Evolutionary conservation across 2,113 vertebrate genomes (phyloP), one percentile per base, ranked within the genome.

Genomic region (Antigone vipio): DNA sequence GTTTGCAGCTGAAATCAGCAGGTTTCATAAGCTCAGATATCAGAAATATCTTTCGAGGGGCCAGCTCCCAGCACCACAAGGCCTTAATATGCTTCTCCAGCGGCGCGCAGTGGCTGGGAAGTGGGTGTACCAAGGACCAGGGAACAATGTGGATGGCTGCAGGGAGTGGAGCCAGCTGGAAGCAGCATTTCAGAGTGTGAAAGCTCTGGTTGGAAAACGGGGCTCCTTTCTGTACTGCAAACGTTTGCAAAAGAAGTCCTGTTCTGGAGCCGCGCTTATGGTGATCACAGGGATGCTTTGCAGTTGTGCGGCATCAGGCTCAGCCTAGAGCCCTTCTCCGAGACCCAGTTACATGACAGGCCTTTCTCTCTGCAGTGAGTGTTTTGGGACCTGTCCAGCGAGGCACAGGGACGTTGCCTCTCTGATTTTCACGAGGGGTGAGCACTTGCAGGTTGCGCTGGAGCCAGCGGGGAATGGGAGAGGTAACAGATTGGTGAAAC

Each of bases 1-100:
- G 73, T 71, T 66, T 71, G 81, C 73, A 63, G 60, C 55, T 60
- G 59, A 62, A 71, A 29, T 35, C 1, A 6, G 40, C 56, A 40
- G 73, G 38, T 38, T 38, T 38, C 38, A 38, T 38, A 26, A 94
- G 42, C 47, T 89, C 58, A 27, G 73, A 21, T 24, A 42, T 42
- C 80, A 85, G 85, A 58, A 82, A n/a, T 10, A 4, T 6, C 52
- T 45, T 64, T 52, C 0, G 1, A 47, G 90, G 47, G 50, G 27
- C 29, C 5, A 24, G 42, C 34, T 62, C 3, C 49, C 6, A 4
- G 79, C n/a, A 7, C 74, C 0, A 0, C 3, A 1, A 11, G 44
- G 60, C 45, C 53, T 38, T 7, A 50, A 9, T 9, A 4, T 0
- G 0, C 68, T 62, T 77, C 77, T 56, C 34, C 56, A 32, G 74